phyloP scores from a whole-genome alignment of 2,797 vertebrate species.

The Chaetophractus vellerosus region DNA sequence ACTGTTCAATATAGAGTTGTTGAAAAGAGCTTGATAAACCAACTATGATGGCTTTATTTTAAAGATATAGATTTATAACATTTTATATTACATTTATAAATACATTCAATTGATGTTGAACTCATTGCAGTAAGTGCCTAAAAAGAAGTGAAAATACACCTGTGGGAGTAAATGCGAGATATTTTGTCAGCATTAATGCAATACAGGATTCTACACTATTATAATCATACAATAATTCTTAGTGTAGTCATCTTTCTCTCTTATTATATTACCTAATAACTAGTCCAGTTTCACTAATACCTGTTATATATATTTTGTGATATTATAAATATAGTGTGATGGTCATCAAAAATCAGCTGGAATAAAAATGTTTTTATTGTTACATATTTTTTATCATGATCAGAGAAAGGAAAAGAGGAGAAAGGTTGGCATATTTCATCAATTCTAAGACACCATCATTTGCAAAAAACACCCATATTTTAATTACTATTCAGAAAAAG shows the following conservation, averaged over 20 bases:
- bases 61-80: not conserved
- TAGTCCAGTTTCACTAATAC: not conserved
- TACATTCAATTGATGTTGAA: conserved; percentile 17
- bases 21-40: not conserved
- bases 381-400: not conserved
- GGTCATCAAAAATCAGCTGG: not conserved
- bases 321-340: not conserved
- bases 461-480: not conserved
- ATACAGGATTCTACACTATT: not conserved
- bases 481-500: not conserved
- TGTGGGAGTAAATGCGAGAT: not conserved
- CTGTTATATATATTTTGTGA: not conserved
- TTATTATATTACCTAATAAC: not conserved
- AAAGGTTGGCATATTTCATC: not conserved
- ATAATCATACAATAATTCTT: not conserved
- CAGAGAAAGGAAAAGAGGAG: not conserved
- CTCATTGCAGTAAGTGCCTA: not conserved
- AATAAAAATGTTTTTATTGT: not conserved
- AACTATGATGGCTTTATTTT: not conserved
- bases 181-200: not conserved
- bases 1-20: not conserved
- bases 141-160: not conserved
- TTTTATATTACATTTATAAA: not conserved
- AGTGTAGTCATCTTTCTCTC: not conserved
- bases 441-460: not conserved